Conservation (phyloP, 2,888 invertebrate genomes). For the Endotricha flammealis region DNA sequence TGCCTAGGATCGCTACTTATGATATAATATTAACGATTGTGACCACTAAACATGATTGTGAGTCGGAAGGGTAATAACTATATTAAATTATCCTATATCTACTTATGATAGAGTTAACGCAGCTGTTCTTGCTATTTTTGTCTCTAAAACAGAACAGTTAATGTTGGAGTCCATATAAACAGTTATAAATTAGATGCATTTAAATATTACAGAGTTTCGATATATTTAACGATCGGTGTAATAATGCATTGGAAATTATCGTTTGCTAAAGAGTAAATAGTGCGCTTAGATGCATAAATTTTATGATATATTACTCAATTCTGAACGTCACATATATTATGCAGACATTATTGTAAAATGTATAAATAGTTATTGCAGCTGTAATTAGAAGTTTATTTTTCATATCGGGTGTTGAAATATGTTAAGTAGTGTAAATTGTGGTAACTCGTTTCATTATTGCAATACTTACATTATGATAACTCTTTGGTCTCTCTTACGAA, state of each 20-base stretch:
- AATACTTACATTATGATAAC: slow-evolving; percentile 52
- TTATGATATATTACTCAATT: slow-evolving; percentile 54
- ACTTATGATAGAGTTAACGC: slow-evolving; percentile 50
- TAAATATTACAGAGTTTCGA: slow-evolving; percentile 43
- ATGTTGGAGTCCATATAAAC: slow-evolving; percentile 53
- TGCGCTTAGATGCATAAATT: slow-evolving; percentile 66
- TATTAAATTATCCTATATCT: slow-evolving; percentile 53
- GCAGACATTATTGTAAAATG: slow-evolving; percentile 69
- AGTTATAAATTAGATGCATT: slow-evolving; percentile 55
- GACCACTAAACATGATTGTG: slow-evolving; percentile 74
- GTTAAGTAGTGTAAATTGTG: slow-evolving; percentile 74
- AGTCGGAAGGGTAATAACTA: slow-evolving; percentile 67
- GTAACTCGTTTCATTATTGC: slow-evolving; percentile 67
- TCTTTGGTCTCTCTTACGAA: too few relatives aligned
- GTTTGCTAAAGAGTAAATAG: slow-evolving; percentile 57
- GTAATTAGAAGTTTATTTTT: slow-evolving; percentile 78
- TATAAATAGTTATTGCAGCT: slow-evolving; percentile 78
- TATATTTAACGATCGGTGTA: slow-evolving; percentile 43
- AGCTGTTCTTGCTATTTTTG: slow-evolving; percentile 63
- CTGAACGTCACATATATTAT: slow-evolving; percentile 54
- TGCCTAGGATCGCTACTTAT: slow-evolving; percentile 76
- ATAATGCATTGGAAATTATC: slow-evolving; percentile 42
- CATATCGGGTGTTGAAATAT: slow-evolving; percentile 76
- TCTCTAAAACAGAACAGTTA: slow-evolving; percentile 56
- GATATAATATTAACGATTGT: slow-evolving; percentile 66